Evolutionary conservation across 1,140 invertebrate genomes (phyloP).

Genomic region (Drosophila grimshawi): DNA sequence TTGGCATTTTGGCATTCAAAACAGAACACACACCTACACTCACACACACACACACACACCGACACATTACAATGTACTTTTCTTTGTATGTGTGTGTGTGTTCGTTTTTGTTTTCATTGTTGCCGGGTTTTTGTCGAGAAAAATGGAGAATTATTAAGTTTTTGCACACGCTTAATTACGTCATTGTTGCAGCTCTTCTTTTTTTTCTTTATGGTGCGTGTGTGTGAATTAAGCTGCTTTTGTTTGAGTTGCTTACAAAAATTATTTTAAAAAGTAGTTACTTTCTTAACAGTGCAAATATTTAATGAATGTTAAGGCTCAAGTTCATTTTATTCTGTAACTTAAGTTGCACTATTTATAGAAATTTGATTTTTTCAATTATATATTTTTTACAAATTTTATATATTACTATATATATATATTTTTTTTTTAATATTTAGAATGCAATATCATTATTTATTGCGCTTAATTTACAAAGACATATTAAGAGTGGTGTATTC

Average conservation of each 20-base stretch:
- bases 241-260: constrained; percentile 9
- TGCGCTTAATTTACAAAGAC: too few relatives aligned
- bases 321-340: too few relatives aligned
- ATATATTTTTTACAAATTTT: too few relatives aligned
- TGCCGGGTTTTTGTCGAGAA: constrained; percentile 18
- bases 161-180: constrained; percentile 67
- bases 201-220: constrained; percentile 4
- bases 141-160: constrained; percentile 61
- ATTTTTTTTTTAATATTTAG: too few relatives aligned
- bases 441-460: too few relatives aligned
- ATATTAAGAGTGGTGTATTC: too few relatives aligned
- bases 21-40: constrained; percentile 12
- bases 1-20: constrained; percentile 45
- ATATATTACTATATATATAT: too few relatives aligned
- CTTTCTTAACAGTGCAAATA: too few relatives aligned
- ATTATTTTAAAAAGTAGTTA: too few relatives aligned
- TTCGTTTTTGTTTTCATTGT: constrained; percentile 33
- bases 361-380: too few relatives aligned
- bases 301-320: too few relatives aligned
- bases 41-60: constrained; percentile 11
- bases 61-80: constrained; percentile 1
- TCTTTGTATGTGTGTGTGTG: constrained; percentile 24
- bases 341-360: too few relatives aligned
- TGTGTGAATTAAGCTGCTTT: constrained; percentile 40
- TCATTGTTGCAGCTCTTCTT: constrained; percentile 47